Evolutionary conservation across 2,113 vertebrate species (phyloP), one percentile per base, ranked within the genome.

Genomic region (Parotia lawesii): DNA sequence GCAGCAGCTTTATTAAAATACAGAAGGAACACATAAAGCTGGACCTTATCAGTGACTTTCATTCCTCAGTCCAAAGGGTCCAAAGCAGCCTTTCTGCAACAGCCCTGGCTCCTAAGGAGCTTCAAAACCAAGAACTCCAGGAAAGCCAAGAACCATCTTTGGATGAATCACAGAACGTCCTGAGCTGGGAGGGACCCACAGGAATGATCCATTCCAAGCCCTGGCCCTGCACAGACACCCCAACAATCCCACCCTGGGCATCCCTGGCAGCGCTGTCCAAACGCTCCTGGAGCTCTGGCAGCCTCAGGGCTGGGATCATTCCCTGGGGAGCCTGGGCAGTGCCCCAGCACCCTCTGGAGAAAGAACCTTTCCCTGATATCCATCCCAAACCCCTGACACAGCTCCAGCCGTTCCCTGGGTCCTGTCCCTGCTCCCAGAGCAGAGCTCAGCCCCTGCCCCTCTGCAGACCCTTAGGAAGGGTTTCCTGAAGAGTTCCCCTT

Each of bases 161-260:
- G 23, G 31, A 5, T 1, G 17, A 73, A 38, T 1, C n/a, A 50
- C 12, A 5, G 38, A 40, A 38, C 1, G 4, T 38, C 51, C 69
- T 5, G 28, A 45, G 17, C 2, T 1, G 38, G n/a, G 6, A 81
- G 16, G 38, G 24, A 88, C 24, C 28, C 37, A 1, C 15, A 8
- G 6, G 45, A 1, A 29, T 2, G 2, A 28, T 2, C 15, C 23
- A 25, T 11, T 0, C 3, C 67, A 10, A 2, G 7, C 11, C 51
- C 37, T 2, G 10, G 11, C 7, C 42, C 40, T 16, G 75, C 44
- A 6, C 37, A 44, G 44, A 57, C 9, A 3, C 56, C 56, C 37
- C 60, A 28, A 5, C 12, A 79, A 23, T 2, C 58, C 31, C 67
- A 13, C 25, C 50, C 75, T 7, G 76, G 2, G 35, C 70, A 47